phyloP scores from a whole-genome alignment of 2,888 invertebrate species.

The Epinotia demarniana region DNA sequence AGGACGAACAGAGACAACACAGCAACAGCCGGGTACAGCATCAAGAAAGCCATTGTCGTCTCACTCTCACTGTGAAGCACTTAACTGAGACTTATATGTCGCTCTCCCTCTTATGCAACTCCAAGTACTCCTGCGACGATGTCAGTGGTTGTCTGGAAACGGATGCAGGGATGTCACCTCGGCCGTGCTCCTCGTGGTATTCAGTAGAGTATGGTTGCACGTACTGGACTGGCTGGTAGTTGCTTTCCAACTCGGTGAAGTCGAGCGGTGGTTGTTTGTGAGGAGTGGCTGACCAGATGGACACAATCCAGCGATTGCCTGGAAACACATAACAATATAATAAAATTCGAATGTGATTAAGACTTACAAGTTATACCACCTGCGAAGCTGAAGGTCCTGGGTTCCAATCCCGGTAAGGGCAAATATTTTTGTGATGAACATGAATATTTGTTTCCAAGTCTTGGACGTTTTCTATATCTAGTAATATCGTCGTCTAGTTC shows the following conservation, averaged over 20 bases:
- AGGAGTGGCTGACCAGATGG: conserved; percentile 93
- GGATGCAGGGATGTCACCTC: conserved; percentile 65
- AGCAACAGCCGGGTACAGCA: conserved; percentile 91
- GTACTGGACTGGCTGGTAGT: conserved; percentile 64
- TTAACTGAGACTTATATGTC: conserved; percentile 86
- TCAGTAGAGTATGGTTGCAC: conserved; percentile 63
- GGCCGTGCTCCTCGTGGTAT: conserved; percentile 60
- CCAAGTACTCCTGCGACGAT: conserved; percentile 83
- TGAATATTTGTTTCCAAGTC: too few relatives aligned
- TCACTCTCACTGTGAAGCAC: too few relatives aligned
- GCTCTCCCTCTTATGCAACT: conserved; percentile 91
- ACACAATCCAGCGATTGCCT: conserved; percentile 94
- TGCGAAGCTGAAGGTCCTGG: too few relatives aligned
- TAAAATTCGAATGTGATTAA: too few relatives aligned
- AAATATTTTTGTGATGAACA: too few relatives aligned
- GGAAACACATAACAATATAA: conserved; percentile 47
- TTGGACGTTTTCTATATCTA: too few relatives aligned
- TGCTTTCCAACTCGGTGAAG: conserved; percentile 88
- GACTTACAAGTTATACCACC: too few relatives aligned
- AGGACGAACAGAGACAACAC: conserved; percentile 89
- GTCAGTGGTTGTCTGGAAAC: conserved; percentile 73
- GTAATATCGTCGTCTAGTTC: too few relatives aligned
- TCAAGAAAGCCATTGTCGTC: conserved; percentile 86
- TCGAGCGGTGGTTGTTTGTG: conserved; percentile 93
- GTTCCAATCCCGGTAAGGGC: too few relatives aligned